phyloP scores from a whole-genome alignment of 2,888 invertebrate species.

The Dolichomitus sp. region DNA sequence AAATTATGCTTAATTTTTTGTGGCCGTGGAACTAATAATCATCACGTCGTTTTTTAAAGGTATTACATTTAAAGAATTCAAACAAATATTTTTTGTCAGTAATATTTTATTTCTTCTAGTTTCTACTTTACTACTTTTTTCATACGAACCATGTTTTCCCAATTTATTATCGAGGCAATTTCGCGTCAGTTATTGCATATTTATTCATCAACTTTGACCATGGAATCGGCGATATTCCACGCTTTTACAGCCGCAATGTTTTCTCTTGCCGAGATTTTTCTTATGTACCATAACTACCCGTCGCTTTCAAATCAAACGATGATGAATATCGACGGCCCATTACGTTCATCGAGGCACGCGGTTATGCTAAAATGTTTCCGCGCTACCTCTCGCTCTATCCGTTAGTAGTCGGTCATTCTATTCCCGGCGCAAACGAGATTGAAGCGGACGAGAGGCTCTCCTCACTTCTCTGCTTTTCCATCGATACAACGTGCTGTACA shows the following conservation, averaged over 20 bases:
- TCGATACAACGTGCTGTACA: conserved; percentile 7
- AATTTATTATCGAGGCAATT: too few species aligned
- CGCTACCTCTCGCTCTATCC: conserved; percentile 27
- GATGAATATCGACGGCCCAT: conserved; percentile 60
- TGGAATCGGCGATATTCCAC: background rate
- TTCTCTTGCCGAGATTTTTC: background rate
- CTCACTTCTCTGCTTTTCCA: conserved; percentile 30
- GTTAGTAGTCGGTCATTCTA: conserved; percentile 60
- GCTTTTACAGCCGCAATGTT: background rate
- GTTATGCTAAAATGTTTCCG: conserved; percentile 54
- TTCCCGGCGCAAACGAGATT: conserved; percentile 59
- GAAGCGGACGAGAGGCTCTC: conserved; percentile 31
- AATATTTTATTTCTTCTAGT: background rate
- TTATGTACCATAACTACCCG: conserved; percentile 1
- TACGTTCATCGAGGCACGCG: conserved; percentile 38
- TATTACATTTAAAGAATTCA: background rate
- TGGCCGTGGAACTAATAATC: too few species aligned
- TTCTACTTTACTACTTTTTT: background rate
- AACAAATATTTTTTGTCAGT: background rate
- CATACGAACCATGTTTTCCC: too few species aligned
- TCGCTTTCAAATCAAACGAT: conserved; percentile 37
- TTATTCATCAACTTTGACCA: background rate
- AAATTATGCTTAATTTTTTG: too few species aligned
- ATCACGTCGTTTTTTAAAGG: too few species aligned
- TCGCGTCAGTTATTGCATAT: too few species aligned